phyloP scores from a whole-genome alignment of 2,888 invertebrate genomes.

The Folsomia manolachei region DNA sequence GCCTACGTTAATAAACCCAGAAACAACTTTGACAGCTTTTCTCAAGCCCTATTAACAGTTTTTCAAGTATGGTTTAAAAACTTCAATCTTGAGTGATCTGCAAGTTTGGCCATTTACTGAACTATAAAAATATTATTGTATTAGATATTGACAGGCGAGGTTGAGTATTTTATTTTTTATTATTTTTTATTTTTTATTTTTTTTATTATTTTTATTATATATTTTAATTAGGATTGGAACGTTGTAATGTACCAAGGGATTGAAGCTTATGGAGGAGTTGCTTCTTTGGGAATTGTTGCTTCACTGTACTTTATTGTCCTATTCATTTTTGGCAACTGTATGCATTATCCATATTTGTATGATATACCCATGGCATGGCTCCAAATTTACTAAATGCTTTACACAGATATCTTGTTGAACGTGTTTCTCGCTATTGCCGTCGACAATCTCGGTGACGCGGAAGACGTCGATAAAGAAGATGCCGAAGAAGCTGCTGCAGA shows the following conservation, averaged over 20 bases:
- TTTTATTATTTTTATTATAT: constrained; percentile 60
- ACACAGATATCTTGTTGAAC: constrained; percentile 63
- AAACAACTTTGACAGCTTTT: constrained; percentile 46
- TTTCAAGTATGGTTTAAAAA: constrained; percentile 40
- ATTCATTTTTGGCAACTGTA: constrained; percentile 98
- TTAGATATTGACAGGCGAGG: neutral
- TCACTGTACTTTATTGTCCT: constrained; percentile 98
- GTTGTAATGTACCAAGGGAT: constrained; percentile 49
- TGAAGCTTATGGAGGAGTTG: constrained; percentile 56
- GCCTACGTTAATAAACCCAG: constrained; percentile 40
- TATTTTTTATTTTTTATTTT: neutral
- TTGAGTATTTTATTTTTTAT: neutral
- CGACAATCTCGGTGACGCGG: constrained; percentile 98
- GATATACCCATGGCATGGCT: too few relatives aligned
- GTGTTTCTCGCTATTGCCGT: constrained; percentile 99
- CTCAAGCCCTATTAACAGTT: constrained; percentile 45
- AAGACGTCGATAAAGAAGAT: constrained; percentile 82
- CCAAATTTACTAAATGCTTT: neutral
- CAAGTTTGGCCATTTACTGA: too few relatives aligned
- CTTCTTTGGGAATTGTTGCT: constrained; percentile 82
- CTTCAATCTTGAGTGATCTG: too few relatives aligned
- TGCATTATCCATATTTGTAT: constrained; percentile 1
- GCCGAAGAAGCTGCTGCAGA: constrained; percentile 53
- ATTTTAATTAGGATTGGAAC: constrained; percentile 50
- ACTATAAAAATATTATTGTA: too few relatives aligned